Base-by-base conservation (phyloP, 2,797 vertebrate species). In the Cuniculus paca region DNA sequence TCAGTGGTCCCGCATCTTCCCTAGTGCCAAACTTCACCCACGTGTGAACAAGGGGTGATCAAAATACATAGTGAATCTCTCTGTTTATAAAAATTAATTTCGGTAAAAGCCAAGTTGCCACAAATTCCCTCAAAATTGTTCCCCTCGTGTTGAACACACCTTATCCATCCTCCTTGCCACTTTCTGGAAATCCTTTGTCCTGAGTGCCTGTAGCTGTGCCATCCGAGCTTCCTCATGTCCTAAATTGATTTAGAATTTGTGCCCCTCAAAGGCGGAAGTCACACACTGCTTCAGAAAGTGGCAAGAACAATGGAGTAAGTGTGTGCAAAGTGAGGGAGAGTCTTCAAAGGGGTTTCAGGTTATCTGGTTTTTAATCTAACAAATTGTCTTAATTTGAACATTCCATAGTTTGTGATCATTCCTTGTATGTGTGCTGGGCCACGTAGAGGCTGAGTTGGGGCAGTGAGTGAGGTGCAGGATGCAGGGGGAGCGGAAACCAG, bases 1-100 rank as follows among this genome's bases (percentile, higher is more conserved):
- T 17, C 17, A 0, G 16, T 28, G 17, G 12, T 61, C 12, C 39
- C 6, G 16, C 17, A 5, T 39, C 10, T 22, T 8, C 22, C 1
- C 7, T 16, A 9, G 3, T 6, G 0, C 22, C 1, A 17, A 22
- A 34, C 4, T 4, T 2, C 48, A 17, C n/a, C 17, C 56, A 10
- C 20, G 0, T 65, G 4, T 45, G 72, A 24, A 74, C 6, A 16
- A 45, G 24, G 24, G 42, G 13, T 28, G 24, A 74, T 28, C 42
- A 42, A 45, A 45, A 28, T 45, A 16, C 14, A 74, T 2, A 42
- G 70, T 31, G 42, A 48, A 31, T 28, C 36, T 42, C 24, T 48
- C 42, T 4, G 13, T 48, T 48, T 48, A 17, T 26, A 45, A 74
- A 70, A 39, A 74, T 74, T 45, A 2, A 26, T 45, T 14, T 74